A percentile compares a stretch with the other conserved stretches of the same genome.
Evolutionary conservation across 2,888 invertebrate species (phyloP).

Genomic region (Phyllotreta cruciferae): DNA sequence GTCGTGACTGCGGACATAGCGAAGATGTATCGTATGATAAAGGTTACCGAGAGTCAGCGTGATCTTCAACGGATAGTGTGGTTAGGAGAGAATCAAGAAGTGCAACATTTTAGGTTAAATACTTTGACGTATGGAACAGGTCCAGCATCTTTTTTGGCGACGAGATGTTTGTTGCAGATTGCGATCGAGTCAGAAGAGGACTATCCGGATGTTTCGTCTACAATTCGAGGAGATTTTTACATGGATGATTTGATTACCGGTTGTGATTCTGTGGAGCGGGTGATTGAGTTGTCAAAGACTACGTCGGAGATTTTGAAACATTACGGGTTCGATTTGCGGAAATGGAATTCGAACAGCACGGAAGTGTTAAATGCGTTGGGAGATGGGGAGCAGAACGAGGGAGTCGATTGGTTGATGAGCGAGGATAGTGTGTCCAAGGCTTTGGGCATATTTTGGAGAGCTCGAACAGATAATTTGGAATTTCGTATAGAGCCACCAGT

Average conservation of each 20-base stretch:
- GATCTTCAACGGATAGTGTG: conserved; percentile 31
- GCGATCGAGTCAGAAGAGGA: conserved; percentile 19
- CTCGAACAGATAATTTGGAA: too few species aligned
- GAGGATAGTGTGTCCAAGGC: too few species aligned
- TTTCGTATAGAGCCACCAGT: too few species aligned
- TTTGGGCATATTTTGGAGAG: too few species aligned
- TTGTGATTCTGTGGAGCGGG: conserved; percentile 24
- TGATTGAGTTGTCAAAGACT: too few species aligned
- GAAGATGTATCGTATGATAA: conserved; percentile 33
- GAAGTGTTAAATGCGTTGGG: too few species aligned
- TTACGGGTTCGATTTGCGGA: too few species aligned
- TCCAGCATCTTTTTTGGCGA: conserved; percentile 30
- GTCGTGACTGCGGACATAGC: conserved; percentile 30
- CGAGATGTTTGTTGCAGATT: conserved; percentile 30
- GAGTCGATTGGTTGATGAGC: too few species aligned
- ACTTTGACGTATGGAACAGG: conserved; percentile 32
- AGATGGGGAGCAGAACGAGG: too few species aligned
- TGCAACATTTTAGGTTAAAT: too few species aligned
- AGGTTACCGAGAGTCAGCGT: conserved; percentile 22
- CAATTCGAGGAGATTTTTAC: conserved; percentile 37
- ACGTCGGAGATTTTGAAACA: too few species aligned
- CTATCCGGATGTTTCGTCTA: conserved; percentile 21
- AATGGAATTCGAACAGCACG: too few species aligned
- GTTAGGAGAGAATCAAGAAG: not conserved
- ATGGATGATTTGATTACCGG: conserved; percentile 37